These are phyloP conservation scores for Spea multiplicata DNA, from an alignment of 2,113 vertebrate species.

Conservation along the genomic window DNA sequence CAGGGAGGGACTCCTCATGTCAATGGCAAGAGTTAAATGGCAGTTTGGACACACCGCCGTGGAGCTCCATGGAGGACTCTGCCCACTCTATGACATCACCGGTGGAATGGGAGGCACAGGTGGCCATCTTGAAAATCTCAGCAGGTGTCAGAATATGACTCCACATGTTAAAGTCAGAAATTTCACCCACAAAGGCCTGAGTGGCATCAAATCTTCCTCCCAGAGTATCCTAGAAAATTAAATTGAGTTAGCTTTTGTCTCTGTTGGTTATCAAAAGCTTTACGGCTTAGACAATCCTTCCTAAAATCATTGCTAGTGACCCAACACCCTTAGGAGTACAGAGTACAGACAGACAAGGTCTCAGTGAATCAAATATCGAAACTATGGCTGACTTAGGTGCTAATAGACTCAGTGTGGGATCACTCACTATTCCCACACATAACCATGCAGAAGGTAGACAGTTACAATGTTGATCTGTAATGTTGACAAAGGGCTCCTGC, in stretches of 20 bases:
- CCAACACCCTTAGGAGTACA: no score
- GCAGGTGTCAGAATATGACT: conserved; percentile 65
- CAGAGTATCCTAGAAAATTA: conserved; percentile 66
- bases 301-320: no score
- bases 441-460: no score
- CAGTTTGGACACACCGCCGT: conserved; percentile 70
- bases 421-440: no score
- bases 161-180: conserved; percentile 79
- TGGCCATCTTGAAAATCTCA: conserved; percentile 70
- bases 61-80: conserved; percentile 68
- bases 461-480: no score
- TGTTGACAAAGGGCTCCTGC: no score
- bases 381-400: no score
- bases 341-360: no score
- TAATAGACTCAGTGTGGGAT: no score
- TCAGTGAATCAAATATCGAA: no score
- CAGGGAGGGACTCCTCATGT: conserved; percentile 39
- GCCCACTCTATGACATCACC: conserved; percentile 75
- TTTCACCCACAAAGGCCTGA: conserved; percentile 76
- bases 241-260: not conserved
- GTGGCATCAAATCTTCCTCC: conserved; percentile 76
- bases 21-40: conserved; percentile 72
- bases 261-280: no score
- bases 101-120: conserved; percentile 65
- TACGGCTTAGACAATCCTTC: no score